Conservation (phyloP, 1,140 invertebrate species). For the Pogonomyrmex californicus region DNA sequence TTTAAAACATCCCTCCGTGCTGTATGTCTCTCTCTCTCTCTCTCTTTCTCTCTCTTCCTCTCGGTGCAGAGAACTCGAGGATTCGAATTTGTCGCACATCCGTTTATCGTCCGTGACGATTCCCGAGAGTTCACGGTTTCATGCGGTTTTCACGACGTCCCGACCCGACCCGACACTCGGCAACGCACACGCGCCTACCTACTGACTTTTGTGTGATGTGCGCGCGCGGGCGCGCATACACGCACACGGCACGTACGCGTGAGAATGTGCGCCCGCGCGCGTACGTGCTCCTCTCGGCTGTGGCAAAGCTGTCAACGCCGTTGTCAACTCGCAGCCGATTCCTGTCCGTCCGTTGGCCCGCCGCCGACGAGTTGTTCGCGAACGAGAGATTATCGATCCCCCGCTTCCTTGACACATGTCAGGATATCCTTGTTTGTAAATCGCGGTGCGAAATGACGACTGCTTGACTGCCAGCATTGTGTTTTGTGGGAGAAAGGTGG, state of each 20-base stretch:
- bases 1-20: too few relatives aligned
- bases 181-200: background rate
- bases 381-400: constrained; percentile 37
- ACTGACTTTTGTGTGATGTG: background rate
- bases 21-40: background rate
- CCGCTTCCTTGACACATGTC: background rate
- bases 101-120: background rate
- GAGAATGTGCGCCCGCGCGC: background rate
- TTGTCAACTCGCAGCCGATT: constrained; percentile 45
- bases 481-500: constrained; percentile 38
- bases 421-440: constrained; percentile 51
- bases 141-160: background rate
- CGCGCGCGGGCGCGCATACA: background rate
- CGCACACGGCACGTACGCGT: background rate
- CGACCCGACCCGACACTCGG: constrained; percentile 16
- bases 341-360: background rate
- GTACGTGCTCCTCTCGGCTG: constrained; percentile 14
- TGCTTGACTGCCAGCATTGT: constrained; percentile 14
- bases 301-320: constrained; percentile 45
- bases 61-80: background rate
- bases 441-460: background rate
- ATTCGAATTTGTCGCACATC: background rate
- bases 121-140: background rate
- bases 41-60: background rate
- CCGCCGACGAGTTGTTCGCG: background rate